Percentiles rank a stretch among this genome's conserved stretches.
These are phyloP conservation scores for Enoplosus armatus DNA, from an alignment of 2,797 vertebrate genomes.

Conservation along the genomic window DNA sequence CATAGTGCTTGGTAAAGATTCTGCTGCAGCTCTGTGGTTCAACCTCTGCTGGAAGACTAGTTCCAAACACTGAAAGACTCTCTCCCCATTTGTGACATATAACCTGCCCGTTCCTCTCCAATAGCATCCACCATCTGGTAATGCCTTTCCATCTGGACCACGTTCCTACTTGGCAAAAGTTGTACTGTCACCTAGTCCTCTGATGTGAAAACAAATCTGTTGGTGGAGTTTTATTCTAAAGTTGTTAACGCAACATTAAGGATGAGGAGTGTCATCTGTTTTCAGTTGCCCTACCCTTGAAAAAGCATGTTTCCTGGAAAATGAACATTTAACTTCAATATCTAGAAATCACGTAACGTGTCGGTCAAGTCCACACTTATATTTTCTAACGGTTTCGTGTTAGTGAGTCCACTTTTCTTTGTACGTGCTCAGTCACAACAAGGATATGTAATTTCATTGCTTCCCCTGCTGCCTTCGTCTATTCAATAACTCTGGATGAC, in stretches of 20 bases:
- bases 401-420: neutral
- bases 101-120: conserved; percentile 59
- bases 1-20: neutral
- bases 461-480: neutral
- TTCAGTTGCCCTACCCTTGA: neutral
- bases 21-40: neutral
- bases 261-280: conserved; percentile 7
- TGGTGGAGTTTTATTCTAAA: conserved; percentile 35
- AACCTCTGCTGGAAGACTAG: conserved; percentile 12
- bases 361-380: neutral
- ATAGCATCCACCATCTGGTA: conserved; percentile 76
- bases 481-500: neutral
- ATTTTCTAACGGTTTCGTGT: neutral
- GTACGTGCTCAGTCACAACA: neutral
- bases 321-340: neutral
- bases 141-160: conserved; percentile 77
- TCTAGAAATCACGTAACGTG: neutral
- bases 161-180: conserved; percentile 61
- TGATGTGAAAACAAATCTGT: conserved; percentile 34
- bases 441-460: neutral
- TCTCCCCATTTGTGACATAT: conserved; percentile 59
- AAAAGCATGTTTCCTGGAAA: neutral
- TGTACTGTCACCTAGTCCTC: conserved; percentile 38
- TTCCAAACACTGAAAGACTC: conserved; percentile 30
- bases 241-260: conserved; percentile 16